Evolutionary conservation across 2,797 vertebrate species (phyloP).

Genomic region (Helarctos malayanus): DNA sequence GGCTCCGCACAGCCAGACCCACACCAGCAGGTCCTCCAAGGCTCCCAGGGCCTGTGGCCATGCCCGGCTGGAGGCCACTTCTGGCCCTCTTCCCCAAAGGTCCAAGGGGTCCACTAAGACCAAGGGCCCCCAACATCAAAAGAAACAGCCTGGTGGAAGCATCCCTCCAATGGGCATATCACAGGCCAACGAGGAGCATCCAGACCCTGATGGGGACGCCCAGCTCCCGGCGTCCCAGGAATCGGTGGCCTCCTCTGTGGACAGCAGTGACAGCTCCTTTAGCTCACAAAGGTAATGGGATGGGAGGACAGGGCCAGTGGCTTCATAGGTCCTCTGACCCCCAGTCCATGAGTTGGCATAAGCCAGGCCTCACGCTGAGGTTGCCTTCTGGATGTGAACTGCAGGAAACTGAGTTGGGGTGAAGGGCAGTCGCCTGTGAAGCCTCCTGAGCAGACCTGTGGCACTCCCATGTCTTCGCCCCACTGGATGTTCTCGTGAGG

Average conservation of each 20-base stretch:
- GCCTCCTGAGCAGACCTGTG: not conserved
- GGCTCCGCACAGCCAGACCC: not conserved
- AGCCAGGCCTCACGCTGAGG: rapidly evolving
- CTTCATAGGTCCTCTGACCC: not conserved
- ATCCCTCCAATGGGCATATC: not conserved
- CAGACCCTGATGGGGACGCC: constrained; percentile 64
- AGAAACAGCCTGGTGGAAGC: constrained; percentile 31
- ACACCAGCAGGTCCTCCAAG: not conserved
- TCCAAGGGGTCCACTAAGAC: constrained; percentile 18
- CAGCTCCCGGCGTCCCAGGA: constrained; percentile 91
- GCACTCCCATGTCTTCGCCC: not conserved
- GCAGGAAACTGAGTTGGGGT: not conserved
- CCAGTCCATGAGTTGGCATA: not conserved
- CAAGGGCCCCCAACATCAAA: not conserved
- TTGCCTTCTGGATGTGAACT: not conserved
- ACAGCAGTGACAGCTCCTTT: constrained; percentile 91
- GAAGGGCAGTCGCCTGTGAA: not conserved
- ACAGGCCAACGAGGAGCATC: constrained; percentile 57
- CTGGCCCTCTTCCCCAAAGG: not conserved
- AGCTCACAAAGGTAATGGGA: constrained; percentile 91
- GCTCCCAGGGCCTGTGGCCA: not conserved
- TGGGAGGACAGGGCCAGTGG: not conserved
- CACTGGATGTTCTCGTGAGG: not conserved
- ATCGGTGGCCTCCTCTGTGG: constrained; percentile 90
- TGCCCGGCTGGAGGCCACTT: not conserved